A percentile compares a stretch with the other conserved stretches of the same genome.
Conservation (phyloP, 2,113 vertebrate species). For the Alethe castanea region DNA sequence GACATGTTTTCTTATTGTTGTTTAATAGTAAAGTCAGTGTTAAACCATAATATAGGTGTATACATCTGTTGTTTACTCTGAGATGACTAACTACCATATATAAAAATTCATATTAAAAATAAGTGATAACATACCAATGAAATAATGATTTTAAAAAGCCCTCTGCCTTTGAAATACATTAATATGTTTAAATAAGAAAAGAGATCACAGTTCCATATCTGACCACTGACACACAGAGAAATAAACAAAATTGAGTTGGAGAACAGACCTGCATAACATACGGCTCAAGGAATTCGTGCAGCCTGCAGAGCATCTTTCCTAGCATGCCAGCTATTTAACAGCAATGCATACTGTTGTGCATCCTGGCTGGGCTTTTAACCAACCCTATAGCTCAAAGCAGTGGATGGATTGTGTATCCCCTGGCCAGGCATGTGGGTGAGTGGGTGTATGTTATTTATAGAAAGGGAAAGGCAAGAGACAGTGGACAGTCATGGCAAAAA, state of each 20-base stretch:
- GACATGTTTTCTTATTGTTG: constrained; percentile 77
- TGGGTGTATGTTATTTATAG: not conserved
- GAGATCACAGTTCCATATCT: not conserved
- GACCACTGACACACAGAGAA: not conserved
- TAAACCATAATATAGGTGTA: constrained; percentile 74
- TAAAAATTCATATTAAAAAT: constrained; percentile 51
- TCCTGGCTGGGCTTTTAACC: constrained; percentile 14
- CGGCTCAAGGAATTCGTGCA: not conserved
- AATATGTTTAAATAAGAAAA: constrained; percentile 47
- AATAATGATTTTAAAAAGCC: constrained; percentile 29
- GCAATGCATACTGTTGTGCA: not conserved
- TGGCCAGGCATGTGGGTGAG: not conserved
- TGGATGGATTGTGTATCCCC: not conserved
- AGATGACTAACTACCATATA: constrained; percentile 69
- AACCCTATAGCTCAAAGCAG: not conserved
- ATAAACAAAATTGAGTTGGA: constrained; percentile 1
- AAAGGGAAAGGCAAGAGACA: not conserved
- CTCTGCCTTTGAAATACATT: constrained; percentile 46
- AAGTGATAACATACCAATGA: constrained; percentile 52
- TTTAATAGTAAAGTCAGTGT: constrained; percentile 69
- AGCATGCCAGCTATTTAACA: constrained; percentile 24
- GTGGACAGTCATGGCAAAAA: not conserved
- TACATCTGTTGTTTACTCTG: constrained; percentile 79
- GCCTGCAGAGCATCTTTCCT: not conserved
- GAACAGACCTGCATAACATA: constrained; percentile 22